Conservation (phyloP, 2,797 vertebrate genomes). For the Sparidentex hasta region DNA sequence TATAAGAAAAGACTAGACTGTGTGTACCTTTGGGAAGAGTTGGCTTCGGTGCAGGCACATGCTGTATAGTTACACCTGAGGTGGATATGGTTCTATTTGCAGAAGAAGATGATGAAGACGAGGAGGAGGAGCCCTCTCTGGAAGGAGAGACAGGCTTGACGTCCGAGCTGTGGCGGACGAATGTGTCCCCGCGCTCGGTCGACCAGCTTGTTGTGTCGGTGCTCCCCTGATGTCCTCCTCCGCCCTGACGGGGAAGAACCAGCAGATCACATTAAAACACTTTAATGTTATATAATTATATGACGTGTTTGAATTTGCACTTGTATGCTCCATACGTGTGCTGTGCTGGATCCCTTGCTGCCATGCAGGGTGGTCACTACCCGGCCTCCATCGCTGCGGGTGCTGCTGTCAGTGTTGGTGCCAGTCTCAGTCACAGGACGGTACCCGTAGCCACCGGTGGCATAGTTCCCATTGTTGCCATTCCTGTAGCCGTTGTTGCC, state of each 20-base stretch:
- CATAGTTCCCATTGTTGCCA: conserved; percentile 61
- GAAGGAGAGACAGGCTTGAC: conserved; percentile 12
- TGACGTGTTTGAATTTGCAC: not conserved
- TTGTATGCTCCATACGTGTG: conserved; percentile 43
- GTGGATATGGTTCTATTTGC: conserved; percentile 56
- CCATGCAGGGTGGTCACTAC: conserved; percentile 24
- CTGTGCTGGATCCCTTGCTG: conserved; percentile 57
- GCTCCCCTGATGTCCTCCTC: conserved; percentile 25
- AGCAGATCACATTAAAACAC: not conserved
- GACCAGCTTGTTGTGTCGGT: conserved; percentile 57
- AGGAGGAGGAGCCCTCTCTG: conserved; percentile 66
- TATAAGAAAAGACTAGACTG: not conserved
- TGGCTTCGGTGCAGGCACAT: conserved; percentile 64
- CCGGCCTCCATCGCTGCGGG: conserved; percentile 31
- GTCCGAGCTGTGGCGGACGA: conserved; percentile 54
- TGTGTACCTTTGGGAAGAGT: conserved; percentile 83
- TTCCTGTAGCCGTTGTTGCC: conserved; percentile 69
- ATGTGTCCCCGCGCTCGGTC: conserved; percentile 72
- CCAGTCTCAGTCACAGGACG: conserved; percentile 52
- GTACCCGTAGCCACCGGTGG: conserved; percentile 58
- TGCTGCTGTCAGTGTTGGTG: conserved; percentile 32
- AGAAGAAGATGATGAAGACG: conserved; percentile 59
- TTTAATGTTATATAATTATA: not conserved
- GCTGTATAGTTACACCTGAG: conserved; percentile 59
- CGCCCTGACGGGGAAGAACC: conserved; percentile 52